phyloP scores from a whole-genome alignment of 1,140 invertebrate species.

The Ctenoplectra terminalis region DNA sequence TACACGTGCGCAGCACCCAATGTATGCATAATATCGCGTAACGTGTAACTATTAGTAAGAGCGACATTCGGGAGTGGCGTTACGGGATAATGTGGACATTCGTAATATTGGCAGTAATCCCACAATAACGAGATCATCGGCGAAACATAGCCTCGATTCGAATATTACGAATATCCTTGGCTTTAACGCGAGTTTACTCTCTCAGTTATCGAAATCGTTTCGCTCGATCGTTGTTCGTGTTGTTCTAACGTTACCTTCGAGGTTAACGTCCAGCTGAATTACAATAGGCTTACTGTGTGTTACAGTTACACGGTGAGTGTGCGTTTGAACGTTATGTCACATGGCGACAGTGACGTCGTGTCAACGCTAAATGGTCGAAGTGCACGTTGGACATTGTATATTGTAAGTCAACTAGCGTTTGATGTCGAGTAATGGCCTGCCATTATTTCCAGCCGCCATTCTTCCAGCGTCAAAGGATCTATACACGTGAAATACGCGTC shows the following conservation, averaged over 20 bases:
- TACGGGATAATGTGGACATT: conserved; percentile 16
- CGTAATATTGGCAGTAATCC: conserved; percentile 46
- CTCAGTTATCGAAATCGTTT: conserved; percentile 9
- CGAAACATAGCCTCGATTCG: background rate
- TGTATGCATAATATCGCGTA: conserved; percentile 3
- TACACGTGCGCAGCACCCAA: background rate
- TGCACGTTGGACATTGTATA: background rate
- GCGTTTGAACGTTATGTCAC: conserved; percentile 22
- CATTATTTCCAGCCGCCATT: background rate
- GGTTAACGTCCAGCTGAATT: conserved; percentile 7
- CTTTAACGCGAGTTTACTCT: background rate
- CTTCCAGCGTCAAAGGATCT: background rate
- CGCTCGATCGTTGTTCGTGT: background rate
- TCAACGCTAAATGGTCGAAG: conserved; percentile 1
- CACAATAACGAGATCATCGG: conserved; percentile 33
- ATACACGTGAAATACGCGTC: background rate
- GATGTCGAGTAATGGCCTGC: background rate
- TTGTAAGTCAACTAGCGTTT: background rate
- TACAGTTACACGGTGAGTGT: background rate
- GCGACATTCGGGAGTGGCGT: background rate
- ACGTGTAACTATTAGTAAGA: conserved; percentile 35
- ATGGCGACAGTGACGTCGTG: background rate
- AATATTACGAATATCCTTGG: conserved; percentile 41
- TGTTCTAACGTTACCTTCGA: conserved; percentile 7
- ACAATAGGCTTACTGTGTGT: background rate